Conservation (phyloP, 2,113 vertebrate species). For the Laticauda laticaudata region DNA sequence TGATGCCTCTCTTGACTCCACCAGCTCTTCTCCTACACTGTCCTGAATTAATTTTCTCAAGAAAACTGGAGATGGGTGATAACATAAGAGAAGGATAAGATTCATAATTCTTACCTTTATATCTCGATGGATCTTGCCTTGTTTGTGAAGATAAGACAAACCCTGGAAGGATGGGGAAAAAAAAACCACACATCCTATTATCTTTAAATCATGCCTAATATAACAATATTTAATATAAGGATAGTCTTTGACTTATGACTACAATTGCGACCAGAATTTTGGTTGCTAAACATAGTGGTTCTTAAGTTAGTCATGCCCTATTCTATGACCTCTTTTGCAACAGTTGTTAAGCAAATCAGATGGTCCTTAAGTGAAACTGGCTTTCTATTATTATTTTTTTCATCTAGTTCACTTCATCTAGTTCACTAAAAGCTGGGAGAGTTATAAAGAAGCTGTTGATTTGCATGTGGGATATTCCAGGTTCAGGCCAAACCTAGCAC, state of each 20-base stretch:
- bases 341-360: background rate
- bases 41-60: background rate
- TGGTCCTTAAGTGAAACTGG: background rate
- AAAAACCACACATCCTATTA: background rate
- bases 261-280: background rate
- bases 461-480: background rate
- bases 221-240: background rate
- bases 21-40: background rate
- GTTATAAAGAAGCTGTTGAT: background rate
- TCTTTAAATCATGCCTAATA: background rate
- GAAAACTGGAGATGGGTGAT: background rate
- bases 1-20: background rate
- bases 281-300: background rate
- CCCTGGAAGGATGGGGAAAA: conserved; percentile 68
- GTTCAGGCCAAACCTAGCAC: background rate
- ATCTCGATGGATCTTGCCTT: conserved; percentile 91
- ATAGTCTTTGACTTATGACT: background rate
- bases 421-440: background rate
- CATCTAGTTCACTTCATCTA: too few species aligned
- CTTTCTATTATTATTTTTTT: background rate
- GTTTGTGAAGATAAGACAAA: conserved; percentile 84
- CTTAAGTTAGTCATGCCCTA: background rate
- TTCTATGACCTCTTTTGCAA: background rate
- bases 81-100: background rate
- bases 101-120: conserved; percentile 77